Evolutionary conservation across 1,140 invertebrate species (phyloP), one percentile per base, ranked within the genome.

Genomic region (Achatina immaculata): DNA sequence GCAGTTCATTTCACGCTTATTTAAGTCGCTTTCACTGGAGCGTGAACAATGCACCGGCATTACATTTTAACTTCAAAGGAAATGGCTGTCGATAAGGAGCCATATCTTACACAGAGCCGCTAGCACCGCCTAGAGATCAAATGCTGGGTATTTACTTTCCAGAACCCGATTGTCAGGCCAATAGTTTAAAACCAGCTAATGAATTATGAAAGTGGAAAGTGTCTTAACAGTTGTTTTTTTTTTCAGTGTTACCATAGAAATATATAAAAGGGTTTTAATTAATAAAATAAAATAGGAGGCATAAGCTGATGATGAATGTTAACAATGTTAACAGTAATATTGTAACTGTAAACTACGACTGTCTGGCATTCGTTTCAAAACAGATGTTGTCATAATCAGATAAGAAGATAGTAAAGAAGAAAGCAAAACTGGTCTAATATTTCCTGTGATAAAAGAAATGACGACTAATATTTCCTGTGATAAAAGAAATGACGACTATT

Each of bases 21-120:
- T 62, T 62, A 62, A 28, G n/a, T 34, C 28, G n/a, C 28, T n/a
- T n/a, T 62, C 28, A 62, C 21, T 31, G n/a, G 28, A 34, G 58
- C 58, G 58, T 62, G 58, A 62, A 62, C 58, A 62, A 62, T 62
- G 58, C 58, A 62, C 58, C 58, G 58, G 28, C 58, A 62, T 62
- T 62, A 62, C 58, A 31, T 62, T 62, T 62, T 31, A 62, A 62
- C 58, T 62, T 62, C 58, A 62, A 62, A 62, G 58, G 31, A 55
- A 62, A 62, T 62, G 21, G 58, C 58, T 34, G 31, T 62, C 58
- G 28, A 62, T 62, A 62, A 62, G 58, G n/a, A 62, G 28, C n/a
- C 58, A 62, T 6, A 31, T 62, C 58, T 62, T 62, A 62, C 28
- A 62, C 28, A 28, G 58, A 1, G 1, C 31, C 9, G 58, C 28